These are phyloP conservation scores for Cephus runcator DNA, from an alignment of 2,888 invertebrate species.

Conservation along the genomic window DNA sequence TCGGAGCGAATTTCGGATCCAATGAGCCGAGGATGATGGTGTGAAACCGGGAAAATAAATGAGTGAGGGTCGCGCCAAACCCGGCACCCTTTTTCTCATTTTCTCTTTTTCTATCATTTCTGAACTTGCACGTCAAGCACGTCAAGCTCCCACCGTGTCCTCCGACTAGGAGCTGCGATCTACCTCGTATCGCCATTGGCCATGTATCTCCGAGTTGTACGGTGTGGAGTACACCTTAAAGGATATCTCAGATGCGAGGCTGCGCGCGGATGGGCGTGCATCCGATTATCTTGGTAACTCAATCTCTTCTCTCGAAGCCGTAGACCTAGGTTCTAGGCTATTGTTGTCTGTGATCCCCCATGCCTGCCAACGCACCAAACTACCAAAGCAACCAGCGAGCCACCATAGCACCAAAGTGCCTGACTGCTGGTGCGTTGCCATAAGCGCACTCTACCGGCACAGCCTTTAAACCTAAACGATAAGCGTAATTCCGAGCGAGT, in stretches of 20 bases:
- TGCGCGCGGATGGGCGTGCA: slow-evolving; percentile 53
- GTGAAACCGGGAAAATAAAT: slow-evolving; percentile 1
- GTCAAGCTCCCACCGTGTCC: too few relatives aligned
- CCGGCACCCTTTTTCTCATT: too few relatives aligned
- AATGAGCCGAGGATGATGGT: slow-evolving; percentile 3
- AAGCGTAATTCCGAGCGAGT: background rate
- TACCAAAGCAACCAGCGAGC: too few relatives aligned
- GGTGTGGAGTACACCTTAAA: slow-evolving; percentile 1
- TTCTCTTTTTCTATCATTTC: background rate
- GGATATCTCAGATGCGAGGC: slow-evolving; percentile 40
- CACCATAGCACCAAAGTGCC: too few relatives aligned
- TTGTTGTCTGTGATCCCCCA: background rate
- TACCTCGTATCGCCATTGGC: background rate
- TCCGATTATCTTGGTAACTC: slow-evolving; percentile 61
- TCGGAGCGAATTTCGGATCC: background rate
- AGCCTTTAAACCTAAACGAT: background rate
- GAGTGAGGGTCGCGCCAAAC: too few relatives aligned
- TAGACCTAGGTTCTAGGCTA: background rate
- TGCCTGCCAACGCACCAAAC: background rate
- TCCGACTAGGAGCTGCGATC: too few relatives aligned
- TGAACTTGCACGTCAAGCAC: too few relatives aligned
- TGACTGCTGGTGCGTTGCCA: too few relatives aligned
- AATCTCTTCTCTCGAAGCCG: slow-evolving; percentile 43
- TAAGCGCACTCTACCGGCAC: background rate
- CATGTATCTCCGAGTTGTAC: background rate